Evolutionary conservation across 1,140 invertebrate genomes (phyloP).

Genomic region (Physella acuta): DNA sequence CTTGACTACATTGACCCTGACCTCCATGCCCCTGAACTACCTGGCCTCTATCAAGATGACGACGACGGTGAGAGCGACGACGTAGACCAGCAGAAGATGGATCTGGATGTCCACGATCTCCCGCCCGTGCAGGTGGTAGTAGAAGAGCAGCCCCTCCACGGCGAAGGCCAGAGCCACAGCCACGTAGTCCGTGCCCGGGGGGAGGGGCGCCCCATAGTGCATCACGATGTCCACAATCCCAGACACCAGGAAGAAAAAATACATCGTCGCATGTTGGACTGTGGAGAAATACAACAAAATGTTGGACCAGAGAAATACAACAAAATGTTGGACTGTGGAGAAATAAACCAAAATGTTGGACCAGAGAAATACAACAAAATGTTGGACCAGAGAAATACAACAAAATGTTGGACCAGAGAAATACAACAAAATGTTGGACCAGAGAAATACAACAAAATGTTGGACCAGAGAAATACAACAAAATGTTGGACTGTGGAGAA

Average conservation of each 20-base stretch:
- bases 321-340: constrained; percentile 53
- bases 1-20: too few relatives aligned
- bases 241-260: constrained; percentile 62
- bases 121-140: constrained; percentile 63
- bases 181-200: constrained; percentile 59
- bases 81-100: constrained; percentile 62
- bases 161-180: constrained; percentile 55
- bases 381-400: constrained; percentile 52
- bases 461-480: neutral
- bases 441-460: constrained; percentile 1
- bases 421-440: constrained; percentile 56
- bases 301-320: neutral
- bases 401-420: neutral
- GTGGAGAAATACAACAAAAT: constrained; percentile 11
- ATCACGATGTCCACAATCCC: constrained; percentile 60
- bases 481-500: too few relatives aligned
- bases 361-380: constrained; percentile 32
- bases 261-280: constrained; percentile 66
- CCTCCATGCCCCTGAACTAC: neutral
- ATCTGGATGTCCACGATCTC: constrained; percentile 60
- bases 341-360: neutral
- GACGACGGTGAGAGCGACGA: constrained; percentile 49
- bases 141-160: constrained; percentile 63
- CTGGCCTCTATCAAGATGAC: constrained; percentile 52
- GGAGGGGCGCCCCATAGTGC: constrained; percentile 55